Evolutionary conservation across 1,140 invertebrate genomes (phyloP).

Genomic region (Cyphomyrmex costatus): DNA sequence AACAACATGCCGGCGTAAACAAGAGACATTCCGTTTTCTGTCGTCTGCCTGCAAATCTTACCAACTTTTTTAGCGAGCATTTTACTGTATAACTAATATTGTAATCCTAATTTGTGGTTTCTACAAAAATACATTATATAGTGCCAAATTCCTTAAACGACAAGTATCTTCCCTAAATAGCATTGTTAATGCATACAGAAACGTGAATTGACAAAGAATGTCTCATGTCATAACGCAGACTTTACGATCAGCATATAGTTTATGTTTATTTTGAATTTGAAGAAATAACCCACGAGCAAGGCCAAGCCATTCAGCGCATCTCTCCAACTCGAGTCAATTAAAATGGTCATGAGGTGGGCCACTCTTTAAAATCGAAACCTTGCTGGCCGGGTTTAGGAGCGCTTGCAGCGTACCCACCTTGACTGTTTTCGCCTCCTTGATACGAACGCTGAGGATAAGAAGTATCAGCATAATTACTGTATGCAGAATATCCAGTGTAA

Average conservation of each 20-base stretch:
- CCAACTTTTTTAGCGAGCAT: neutral
- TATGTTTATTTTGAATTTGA: constrained; percentile 56
- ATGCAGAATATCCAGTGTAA: constrained; percentile 86
- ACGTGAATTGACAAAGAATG: constrained; percentile 54
- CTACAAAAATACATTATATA: constrained; percentile 32
- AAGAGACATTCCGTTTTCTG: constrained; percentile 64
- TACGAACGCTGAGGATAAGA: constrained; percentile 86
- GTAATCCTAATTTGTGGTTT: neutral
- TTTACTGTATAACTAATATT: constrained; percentile 25
- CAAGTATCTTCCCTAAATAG: constrained; percentile 21
- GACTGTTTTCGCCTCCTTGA: constrained; percentile 86
- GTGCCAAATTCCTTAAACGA: constrained; percentile 8
- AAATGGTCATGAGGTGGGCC: constrained; percentile 89
- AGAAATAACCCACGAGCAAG: constrained; percentile 84
- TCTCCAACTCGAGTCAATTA: constrained; percentile 85
- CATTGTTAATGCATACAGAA: neutral
- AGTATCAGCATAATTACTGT: constrained; percentile 86
- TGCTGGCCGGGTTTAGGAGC: constrained; percentile 87
- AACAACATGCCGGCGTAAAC: constrained; percentile 59
- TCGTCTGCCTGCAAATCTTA: neutral
- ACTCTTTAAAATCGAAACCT: constrained; percentile 89
- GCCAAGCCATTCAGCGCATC: constrained; percentile 83
- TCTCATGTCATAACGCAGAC: constrained; percentile 57
- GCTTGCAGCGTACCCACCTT: constrained; percentile 88
- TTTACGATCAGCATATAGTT: constrained; percentile 57